Evolutionary conservation across 2,888 invertebrate genomes (phyloP).

Genomic region (Octodonta nipae): DNA sequence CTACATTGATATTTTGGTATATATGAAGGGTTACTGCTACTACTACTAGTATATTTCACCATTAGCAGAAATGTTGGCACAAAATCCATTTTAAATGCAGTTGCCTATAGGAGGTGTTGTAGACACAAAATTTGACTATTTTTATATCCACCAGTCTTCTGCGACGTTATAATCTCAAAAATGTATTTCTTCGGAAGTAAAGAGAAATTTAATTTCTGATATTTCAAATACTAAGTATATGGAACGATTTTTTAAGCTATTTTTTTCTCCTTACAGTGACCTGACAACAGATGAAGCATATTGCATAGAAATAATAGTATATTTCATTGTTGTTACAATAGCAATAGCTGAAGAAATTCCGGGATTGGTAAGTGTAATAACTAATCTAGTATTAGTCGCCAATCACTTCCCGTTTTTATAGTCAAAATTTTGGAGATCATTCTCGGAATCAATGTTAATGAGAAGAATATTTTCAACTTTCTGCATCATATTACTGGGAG

Average conservation of each 20-base stretch:
- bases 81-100: too few relatives aligned
- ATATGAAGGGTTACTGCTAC: too few relatives aligned
- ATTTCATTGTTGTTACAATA: constrained; percentile 20
- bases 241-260: constrained; percentile 2
- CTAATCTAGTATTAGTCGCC: neutral
- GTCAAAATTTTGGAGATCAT: constrained; percentile 40
- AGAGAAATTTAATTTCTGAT: too few relatives aligned
- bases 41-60: too few relatives aligned
- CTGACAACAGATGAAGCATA: constrained; percentile 22
- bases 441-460: constrained; percentile 44
- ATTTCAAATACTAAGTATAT: too few relatives aligned
- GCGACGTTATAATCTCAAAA: too few relatives aligned
- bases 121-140: too few relatives aligned
- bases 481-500: constrained; percentile 43
- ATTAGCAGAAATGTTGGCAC: too few relatives aligned
- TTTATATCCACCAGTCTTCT: too few relatives aligned
- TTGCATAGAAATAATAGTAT: constrained; percentile 21
- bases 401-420: constrained; percentile 24
- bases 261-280: constrained; percentile 17
- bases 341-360: constrained; percentile 24
- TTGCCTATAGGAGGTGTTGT: too few relatives aligned
- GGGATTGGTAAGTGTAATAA: constrained; percentile 16
- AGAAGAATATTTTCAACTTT: constrained; percentile 43
- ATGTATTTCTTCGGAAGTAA: too few relatives aligned
- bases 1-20: too few relatives aligned